Conservation (phyloP, 1,140 invertebrate genomes). For the Ericerus pela region DNA sequence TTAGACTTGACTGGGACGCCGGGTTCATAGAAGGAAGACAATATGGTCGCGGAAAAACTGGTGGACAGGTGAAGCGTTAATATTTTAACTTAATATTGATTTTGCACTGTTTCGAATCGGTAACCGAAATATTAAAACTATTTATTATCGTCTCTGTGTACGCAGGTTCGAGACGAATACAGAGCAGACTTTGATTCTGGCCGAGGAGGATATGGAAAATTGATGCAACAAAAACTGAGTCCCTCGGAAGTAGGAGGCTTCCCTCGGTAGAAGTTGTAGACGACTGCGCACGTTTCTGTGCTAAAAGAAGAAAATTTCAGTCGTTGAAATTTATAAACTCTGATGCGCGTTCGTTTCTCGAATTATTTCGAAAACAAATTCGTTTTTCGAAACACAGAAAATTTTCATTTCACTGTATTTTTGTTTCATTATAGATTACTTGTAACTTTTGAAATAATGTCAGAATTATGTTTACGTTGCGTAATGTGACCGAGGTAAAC, state of each 20-base stretch:
- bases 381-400: no score
- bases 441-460: no score
- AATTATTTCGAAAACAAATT: no score
- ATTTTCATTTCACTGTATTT: no score
- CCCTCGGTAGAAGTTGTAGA: no score
- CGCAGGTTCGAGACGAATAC: conserved; percentile 92
- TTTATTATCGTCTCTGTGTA: conserved; percentile 18
- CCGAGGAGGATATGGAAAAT: conserved; percentile 91
- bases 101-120: not conserved
- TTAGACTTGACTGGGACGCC: conserved; percentile 97
- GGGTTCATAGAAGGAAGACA: conserved; percentile 97
- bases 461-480: no score
- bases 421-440: no score
- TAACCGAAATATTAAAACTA: not conserved
- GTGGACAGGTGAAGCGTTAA: conserved; percentile 71
- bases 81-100: not conserved
- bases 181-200: conserved; percentile 92
- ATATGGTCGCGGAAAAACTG: conserved; percentile 94
- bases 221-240: conserved; percentile 59
- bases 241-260: not conserved
- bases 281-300: no score
- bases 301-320: no score
- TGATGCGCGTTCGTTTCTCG: no score
- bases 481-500: no score
- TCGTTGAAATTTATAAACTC: no score